phyloP scores from a whole-genome alignment of 2,797 vertebrate genomes.

The Eulemur rubriventer region DNA sequence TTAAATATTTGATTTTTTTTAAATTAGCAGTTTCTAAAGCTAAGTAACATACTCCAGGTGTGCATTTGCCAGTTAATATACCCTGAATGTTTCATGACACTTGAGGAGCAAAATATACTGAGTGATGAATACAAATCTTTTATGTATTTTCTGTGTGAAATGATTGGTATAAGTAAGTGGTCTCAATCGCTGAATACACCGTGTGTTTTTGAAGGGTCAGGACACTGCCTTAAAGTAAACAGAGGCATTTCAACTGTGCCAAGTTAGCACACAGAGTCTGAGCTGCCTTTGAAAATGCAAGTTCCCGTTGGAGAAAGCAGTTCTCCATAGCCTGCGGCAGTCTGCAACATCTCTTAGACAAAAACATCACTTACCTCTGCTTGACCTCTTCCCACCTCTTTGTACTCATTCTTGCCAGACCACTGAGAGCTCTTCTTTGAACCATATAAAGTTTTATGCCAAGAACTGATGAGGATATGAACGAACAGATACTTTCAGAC shows the following conservation, averaged over 20 bases:
- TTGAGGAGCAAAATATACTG: constrained; percentile 74
- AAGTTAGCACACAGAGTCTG: not conserved
- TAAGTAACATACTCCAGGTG: constrained; percentile 79
- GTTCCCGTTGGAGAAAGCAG: constrained; percentile 8
- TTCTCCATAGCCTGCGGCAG: not conserved
- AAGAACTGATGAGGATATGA: not conserved
- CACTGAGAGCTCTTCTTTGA: constrained; percentile 19
- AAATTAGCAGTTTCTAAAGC: constrained; percentile 79
- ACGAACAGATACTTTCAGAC: not conserved
- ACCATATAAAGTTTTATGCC: not conserved
- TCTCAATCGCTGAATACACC: constrained; percentile 54
- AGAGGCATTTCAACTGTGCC: not conserved
- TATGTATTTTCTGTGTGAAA: constrained; percentile 70
- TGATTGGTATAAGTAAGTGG: constrained; percentile 64
- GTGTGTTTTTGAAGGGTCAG: not conserved
- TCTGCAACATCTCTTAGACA: not conserved
- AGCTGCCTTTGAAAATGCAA: not conserved
- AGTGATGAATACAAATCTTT: constrained; percentile 77
- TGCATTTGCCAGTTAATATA: constrained; percentile 77
- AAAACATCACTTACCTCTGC: constrained; percentile 38
- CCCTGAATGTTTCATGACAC: constrained; percentile 78
- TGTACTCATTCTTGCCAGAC: not conserved
- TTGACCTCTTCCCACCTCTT: constrained; percentile 11
- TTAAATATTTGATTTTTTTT: constrained; percentile 80
- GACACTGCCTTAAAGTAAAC: constrained; percentile 30